Evolutionary conservation across 2,888 invertebrate species (phyloP), one percentile per base, ranked within the genome.

Genomic region (Drosophila paranaensis): DNA sequence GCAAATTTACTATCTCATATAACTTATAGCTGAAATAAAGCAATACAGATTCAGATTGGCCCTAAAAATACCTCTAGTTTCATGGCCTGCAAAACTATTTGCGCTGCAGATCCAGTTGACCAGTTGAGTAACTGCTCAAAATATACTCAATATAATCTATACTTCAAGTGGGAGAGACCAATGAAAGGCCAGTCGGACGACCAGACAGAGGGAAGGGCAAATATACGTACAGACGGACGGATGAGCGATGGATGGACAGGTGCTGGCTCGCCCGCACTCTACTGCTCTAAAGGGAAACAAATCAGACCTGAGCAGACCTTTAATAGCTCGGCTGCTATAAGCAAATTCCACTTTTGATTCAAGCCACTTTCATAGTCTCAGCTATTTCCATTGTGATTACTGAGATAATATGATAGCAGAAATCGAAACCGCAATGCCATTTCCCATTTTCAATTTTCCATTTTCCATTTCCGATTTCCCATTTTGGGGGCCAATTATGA

Each of bases 381-480:
- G 30, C 11, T 3, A 11, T 33, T 33, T 14, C 37, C 2, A 51
- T 13, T 37, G 10, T 13, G 53, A 39, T 54, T 54, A 11, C 14
- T 9, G 27, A 27, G 27, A 27, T 27, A 27, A 27, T 27, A 27
- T 27, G 27, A 6, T 3, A 16, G 3, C 30, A 6, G 56, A 14
- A 67, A 33, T 66, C n/a, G 50, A 55, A 65, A 65, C 67, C 43
- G 55, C 66, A 67, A 55, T 40, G 14, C 20, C 20, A 20, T 20
- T 53, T 6, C 0, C 14, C 33, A 35, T 9, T 33, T 16, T 2
- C 33, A 11, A 20, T 13, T 51, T 16, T 2, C 33, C 16, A 20
- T 13, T 51, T 20, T 16, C 46, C 5, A 46, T n/a, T 55, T 40
- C 9, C 46, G 0, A 46, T 20, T 62, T 16, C 3, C 53, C 13